Percentiles rank a stretch among this genome's conserved stretches.
Evolutionary conservation across 2,888 invertebrate species (phyloP).

Genomic region (Caradrina kadenii): DNA sequence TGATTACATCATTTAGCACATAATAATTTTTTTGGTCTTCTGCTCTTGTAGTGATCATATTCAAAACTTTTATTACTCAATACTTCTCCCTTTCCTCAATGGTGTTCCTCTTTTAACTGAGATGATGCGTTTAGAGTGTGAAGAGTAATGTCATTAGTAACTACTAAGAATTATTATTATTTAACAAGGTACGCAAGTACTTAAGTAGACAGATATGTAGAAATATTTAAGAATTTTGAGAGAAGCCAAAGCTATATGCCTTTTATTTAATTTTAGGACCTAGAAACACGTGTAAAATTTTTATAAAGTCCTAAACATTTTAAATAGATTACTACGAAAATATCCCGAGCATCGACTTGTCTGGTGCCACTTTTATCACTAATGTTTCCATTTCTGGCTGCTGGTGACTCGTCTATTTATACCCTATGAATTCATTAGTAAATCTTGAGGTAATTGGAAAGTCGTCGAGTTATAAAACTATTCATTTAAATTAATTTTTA

Average conservation of each 20-base stretch:
- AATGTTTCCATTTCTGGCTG: conserved; percentile 64
- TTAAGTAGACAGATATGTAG: too few species aligned
- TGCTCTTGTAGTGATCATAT: background rate
- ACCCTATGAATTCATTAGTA: conserved; percentile 27
- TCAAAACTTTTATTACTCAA: background rate
- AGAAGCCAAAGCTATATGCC: background rate
- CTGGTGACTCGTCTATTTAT: conserved; percentile 53
- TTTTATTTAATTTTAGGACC: conserved; percentile 53
- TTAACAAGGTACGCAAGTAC: too few species aligned
- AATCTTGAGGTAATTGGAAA: conserved; percentile 26
- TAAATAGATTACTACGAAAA: conserved; percentile 72
- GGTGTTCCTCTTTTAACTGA: too few species aligned
- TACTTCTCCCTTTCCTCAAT: too few species aligned
- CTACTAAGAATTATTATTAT: too few species aligned
- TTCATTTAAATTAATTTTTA: background rate
- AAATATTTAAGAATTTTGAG: too few species aligned
- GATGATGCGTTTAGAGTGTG: too few species aligned
- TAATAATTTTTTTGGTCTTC: background rate
- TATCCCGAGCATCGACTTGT: conserved; percentile 63
- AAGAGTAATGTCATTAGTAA: too few species aligned
- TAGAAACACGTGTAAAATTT: conserved; percentile 63
- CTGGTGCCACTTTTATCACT: conserved; percentile 65
- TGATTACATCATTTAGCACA: background rate
- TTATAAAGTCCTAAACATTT: conserved; percentile 67
- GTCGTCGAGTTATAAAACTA: conserved; percentile 32